These are phyloP conservation scores for Hemaris fuciformis DNA, from an alignment of 2,888 invertebrate species.

Conservation along the genomic window DNA sequence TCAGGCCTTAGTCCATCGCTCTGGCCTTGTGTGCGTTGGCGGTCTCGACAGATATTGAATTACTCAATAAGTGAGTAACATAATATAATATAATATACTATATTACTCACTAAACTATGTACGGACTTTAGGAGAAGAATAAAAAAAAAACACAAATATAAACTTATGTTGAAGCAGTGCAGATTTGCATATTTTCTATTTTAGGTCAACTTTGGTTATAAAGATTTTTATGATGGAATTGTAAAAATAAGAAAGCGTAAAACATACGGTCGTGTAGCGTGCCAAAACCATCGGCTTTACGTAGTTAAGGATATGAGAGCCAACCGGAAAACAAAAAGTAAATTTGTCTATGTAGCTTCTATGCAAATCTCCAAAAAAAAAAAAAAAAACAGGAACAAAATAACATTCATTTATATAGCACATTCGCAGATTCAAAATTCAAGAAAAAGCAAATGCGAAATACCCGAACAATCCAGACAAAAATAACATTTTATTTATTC, in stretches of 20 bases:
- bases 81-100: too few species aligned
- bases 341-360: neutral
- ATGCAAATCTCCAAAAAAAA: conserved; percentile 17
- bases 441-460: too few species aligned
- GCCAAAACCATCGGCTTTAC: neutral
- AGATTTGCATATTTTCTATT: too few species aligned
- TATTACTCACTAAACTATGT: too few species aligned
- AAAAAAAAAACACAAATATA: too few species aligned
- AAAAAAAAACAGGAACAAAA: neutral
- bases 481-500: neutral
- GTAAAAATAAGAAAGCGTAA: neutral
- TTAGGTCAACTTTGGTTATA: too few species aligned
- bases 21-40: neutral
- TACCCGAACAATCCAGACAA: neutral
- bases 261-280: neutral
- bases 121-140: too few species aligned
- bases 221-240: neutral
- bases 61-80: too few species aligned
- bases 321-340: neutral
- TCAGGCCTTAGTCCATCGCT: too few species aligned
- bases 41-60: neutral
- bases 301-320: conserved; percentile 31
- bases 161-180: too few species aligned
- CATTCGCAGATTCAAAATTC: neutral
- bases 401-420: neutral